Evolutionary conservation across 2,888 invertebrate species (phyloP).

Genomic region (Erpobdella octoculata): DNA sequence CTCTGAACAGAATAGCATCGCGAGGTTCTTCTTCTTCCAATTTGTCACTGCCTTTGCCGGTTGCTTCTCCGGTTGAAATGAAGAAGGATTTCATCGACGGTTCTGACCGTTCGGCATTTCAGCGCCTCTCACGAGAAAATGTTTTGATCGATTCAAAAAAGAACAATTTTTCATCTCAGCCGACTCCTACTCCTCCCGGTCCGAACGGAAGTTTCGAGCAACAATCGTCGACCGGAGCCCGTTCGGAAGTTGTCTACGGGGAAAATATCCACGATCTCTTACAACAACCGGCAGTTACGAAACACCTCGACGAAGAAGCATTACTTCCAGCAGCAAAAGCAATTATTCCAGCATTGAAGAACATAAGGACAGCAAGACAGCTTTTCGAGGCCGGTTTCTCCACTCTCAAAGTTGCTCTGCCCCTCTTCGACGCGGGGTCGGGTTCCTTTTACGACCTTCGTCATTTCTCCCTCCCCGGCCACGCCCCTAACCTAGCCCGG

Average conservation of each 20-base stretch:
- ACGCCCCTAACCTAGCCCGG: constrained; percentile 78
- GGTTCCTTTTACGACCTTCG: constrained; percentile 91
- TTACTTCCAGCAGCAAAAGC: neutral
- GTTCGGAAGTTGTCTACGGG: too few species aligned
- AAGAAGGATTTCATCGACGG: too few species aligned
- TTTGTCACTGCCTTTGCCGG: too few species aligned
- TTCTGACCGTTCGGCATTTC: too few species aligned
- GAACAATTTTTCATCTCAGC: too few species aligned
- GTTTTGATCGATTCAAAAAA: too few species aligned
- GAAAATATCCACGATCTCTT: too few species aligned
- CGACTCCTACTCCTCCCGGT: too few species aligned
- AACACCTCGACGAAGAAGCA: neutral
- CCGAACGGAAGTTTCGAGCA: too few species aligned
- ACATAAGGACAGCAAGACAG: constrained; percentile 1
- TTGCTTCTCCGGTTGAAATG: too few species aligned
- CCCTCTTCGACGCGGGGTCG: constrained; percentile 57
- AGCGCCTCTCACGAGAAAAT: too few species aligned
- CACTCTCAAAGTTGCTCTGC: constrained; percentile 5
- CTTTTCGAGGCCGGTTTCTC: neutral
- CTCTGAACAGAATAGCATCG: neutral
- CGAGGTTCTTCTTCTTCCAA: neutral
- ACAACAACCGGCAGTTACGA: neutral
- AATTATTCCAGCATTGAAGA: neutral
- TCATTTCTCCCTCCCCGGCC: constrained; percentile 66
- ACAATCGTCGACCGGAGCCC: too few species aligned